A percentile compares a stretch with the other conserved stretches of the same genome.
Evolutionary conservation across 2,888 invertebrate genomes (phyloP).

Genomic region (Fissipunctia ypsillon): DNA sequence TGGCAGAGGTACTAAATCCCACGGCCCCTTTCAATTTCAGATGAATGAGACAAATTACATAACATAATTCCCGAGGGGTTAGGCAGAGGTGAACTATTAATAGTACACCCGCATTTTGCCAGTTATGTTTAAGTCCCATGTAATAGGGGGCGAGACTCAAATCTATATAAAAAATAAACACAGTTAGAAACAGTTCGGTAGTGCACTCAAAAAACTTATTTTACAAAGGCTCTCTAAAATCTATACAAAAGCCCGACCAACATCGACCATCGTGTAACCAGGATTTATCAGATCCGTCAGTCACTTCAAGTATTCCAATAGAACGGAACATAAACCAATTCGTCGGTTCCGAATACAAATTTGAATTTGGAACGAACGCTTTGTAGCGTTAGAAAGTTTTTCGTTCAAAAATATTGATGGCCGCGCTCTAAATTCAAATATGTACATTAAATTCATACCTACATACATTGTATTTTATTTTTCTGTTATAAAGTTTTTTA

Average conservation of each 20-base stretch:
- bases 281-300: slow-evolving; percentile 38
- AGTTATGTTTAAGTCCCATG: neutral
- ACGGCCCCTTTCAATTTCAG: too few relatives aligned
- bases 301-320: slow-evolving; percentile 54
- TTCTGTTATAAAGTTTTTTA: slow-evolving; percentile 32
- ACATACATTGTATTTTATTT: slow-evolving; percentile 55
- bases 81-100: neutral
- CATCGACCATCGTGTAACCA: slow-evolving; percentile 12
- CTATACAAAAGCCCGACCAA: neutral
- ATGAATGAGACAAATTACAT: too few relatives aligned
- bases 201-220: neutral
- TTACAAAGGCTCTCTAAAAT: neutral
- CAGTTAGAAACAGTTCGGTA: neutral
- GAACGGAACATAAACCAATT: slow-evolving; percentile 61
- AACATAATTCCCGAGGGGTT: too few relatives aligned
- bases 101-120: neutral
- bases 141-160: neutral
- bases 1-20: too few relatives aligned
- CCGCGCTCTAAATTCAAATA: slow-evolving; percentile 61
- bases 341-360: slow-evolving; percentile 61
- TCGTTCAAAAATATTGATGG: slow-evolving; percentile 67
- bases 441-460: slow-evolving; percentile 24
- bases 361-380: slow-evolving; percentile 66
- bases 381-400: slow-evolving; percentile 62
- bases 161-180: neutral